Conservation (phyloP, 1,140 invertebrate species). For the Potamilus streckersoni region DNA sequence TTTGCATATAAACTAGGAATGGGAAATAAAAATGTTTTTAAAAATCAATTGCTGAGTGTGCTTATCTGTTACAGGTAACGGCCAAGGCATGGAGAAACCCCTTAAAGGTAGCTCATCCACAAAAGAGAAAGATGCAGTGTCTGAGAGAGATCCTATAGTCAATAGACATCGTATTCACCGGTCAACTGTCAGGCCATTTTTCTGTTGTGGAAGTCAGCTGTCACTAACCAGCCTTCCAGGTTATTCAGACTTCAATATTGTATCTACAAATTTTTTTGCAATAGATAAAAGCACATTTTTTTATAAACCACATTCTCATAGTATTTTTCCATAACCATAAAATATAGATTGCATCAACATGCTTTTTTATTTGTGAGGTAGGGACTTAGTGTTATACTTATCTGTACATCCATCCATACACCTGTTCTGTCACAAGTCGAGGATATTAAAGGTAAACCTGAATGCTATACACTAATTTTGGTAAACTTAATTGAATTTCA, state of each 20-base stretch:
- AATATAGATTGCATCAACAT: not conserved
- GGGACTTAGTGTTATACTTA: not conserved
- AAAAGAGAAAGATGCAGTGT: too few species aligned
- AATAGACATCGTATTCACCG: constrained; percentile 41
- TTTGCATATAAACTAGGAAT: too few species aligned
- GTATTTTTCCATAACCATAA: not conserved
- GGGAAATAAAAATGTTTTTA: too few species aligned
- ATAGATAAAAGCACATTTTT: not conserved
- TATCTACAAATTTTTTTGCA: not conserved
- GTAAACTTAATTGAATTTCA: too few species aligned
- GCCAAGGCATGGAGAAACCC: too few species aligned
- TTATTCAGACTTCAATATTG: not conserved
- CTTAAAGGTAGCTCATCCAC: too few species aligned
- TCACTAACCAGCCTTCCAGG: constrained; percentile 53
- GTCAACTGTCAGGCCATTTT: constrained; percentile 59
- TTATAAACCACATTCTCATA: not conserved
- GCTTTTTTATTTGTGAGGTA: not conserved
- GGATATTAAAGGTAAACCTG: too few species aligned
- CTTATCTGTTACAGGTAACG: too few species aligned
- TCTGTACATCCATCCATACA: not conserved
- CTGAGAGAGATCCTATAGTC: too few species aligned
- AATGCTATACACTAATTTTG: too few species aligned
- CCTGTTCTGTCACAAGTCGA: not conserved
- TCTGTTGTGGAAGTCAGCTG: constrained; percentile 63
- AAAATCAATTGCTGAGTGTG: too few species aligned